Evolutionary conservation across 2,888 invertebrate genomes (phyloP).

Genomic region (Chironomus riparius): DNA sequence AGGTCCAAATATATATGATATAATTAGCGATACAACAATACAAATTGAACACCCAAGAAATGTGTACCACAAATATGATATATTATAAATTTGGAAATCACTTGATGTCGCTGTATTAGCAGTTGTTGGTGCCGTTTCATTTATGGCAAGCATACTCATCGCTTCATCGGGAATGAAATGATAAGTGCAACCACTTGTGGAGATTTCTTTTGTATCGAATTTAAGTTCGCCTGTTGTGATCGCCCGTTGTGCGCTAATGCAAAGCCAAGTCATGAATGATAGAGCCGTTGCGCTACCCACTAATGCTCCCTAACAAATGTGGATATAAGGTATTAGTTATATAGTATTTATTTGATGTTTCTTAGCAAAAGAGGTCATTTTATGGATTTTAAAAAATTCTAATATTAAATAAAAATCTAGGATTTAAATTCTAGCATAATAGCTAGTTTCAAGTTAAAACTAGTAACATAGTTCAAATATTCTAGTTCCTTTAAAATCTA

Average conservation of each 20-base stretch:
- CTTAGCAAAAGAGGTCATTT: too few relatives aligned
- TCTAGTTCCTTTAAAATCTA: too few relatives aligned
- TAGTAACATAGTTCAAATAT: too few relatives aligned
- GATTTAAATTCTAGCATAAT: too few relatives aligned
- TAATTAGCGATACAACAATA: conserved; percentile 46
- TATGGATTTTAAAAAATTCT: too few relatives aligned
- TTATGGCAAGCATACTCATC: conserved; percentile 34
- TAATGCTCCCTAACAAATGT: conserved; percentile 44
- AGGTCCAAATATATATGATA: conserved; percentile 46
- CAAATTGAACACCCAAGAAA: conserved; percentile 50
- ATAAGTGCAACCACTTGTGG: conserved; percentile 47
- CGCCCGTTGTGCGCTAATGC: conserved; percentile 47
- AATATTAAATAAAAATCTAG: too few relatives aligned
- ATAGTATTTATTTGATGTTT: too few relatives aligned
- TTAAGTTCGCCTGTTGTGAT: conserved; percentile 44
- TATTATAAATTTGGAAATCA: conserved; percentile 49
- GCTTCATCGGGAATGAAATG: conserved; percentile 41
- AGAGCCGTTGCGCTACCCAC: conserved; percentile 47
- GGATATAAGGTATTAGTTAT: too few relatives aligned
- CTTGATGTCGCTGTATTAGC: neutral
- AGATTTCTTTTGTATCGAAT: conserved; percentile 45
- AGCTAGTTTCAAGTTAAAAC: too few relatives aligned
- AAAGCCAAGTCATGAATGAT: conserved; percentile 48
- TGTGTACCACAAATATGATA: conserved; percentile 74
- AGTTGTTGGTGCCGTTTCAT: conserved; percentile 31